phyloP scores from a whole-genome alignment of 2,888 invertebrate genomes.

The Lithosia quadra region DNA sequence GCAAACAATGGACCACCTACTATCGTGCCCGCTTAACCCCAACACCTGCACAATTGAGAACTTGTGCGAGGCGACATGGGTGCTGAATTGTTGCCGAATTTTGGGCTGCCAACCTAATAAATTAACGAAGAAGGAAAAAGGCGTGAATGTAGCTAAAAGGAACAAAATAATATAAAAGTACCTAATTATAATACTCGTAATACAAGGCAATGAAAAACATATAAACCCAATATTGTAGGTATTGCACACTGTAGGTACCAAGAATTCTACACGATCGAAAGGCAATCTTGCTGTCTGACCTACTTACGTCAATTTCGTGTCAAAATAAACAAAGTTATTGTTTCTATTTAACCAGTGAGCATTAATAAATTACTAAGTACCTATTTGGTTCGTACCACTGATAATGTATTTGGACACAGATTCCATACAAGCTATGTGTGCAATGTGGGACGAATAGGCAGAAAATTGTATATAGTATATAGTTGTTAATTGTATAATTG shows the following conservation, averaged over 20 bases:
- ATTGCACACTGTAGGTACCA: neutral
- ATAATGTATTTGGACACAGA: neutral
- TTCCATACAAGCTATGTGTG: neutral
- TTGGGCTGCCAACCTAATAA: too few species aligned
- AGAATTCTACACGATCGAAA: neutral
- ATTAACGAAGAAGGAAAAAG: too few species aligned
- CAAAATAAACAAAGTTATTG: slow-evolving; percentile 1
- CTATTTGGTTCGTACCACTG: neutral
- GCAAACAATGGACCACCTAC: too few species aligned
- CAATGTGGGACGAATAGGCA: neutral
- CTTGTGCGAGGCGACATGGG: too few species aligned
- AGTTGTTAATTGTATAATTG: too few species aligned
- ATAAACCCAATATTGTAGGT: neutral
- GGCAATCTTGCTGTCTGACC: slow-evolving; percentile 5
- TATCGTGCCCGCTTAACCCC: too few species aligned
- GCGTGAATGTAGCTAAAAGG: too few species aligned
- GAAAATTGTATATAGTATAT: too few species aligned
- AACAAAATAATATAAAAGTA: too few species aligned
- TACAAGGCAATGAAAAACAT: neutral
- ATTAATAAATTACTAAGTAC: neutral
- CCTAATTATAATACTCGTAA: too few species aligned
- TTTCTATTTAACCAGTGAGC: neutral
- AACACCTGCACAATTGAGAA: too few species aligned
- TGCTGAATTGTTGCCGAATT: too few species aligned
- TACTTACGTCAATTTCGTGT: slow-evolving; percentile 5